Conservation (phyloP, 2,113 vertebrate species). For the Acinonyx jubatus region DNA sequence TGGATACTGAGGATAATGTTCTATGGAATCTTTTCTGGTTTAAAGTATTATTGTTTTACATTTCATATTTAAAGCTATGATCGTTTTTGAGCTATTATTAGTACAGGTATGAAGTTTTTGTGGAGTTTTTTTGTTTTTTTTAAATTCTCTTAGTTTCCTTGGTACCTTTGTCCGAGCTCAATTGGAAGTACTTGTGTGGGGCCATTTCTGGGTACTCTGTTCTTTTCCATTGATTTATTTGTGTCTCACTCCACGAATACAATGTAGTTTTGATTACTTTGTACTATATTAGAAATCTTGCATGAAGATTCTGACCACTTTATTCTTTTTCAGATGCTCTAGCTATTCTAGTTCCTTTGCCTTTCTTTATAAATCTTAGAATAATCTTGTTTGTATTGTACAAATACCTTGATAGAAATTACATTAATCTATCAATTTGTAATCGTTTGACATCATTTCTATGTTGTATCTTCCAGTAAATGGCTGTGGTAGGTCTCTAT, state of each 20-base stretch:
- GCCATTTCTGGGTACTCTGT: background rate
- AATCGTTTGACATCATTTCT: background rate
- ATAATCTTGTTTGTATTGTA: background rate
- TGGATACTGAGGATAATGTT: background rate
- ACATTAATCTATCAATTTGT: background rate
- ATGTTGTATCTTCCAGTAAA: background rate
- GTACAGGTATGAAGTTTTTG: background rate
- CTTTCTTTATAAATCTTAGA: background rate
- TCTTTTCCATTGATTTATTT: background rate
- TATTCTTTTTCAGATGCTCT: background rate
- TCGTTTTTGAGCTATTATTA: background rate
- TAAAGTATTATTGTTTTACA: background rate
- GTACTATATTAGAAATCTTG: background rate
- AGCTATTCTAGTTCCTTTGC: background rate
- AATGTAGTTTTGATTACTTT: background rate
- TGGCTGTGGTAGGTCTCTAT: background rate
- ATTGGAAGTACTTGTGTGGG: background rate
- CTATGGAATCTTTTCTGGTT: background rate
- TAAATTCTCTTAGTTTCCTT: background rate
- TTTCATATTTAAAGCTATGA: background rate
- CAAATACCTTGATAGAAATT: background rate
- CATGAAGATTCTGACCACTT: background rate
- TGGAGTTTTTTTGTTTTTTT: background rate
- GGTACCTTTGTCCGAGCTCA: background rate
- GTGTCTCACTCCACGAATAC: background rate